A percentile compares a stretch with the other conserved stretches of the same genome.
phyloP scores from a whole-genome alignment of 2,113 vertebrate genomes.

The Onychostruthus taczanowskii region DNA sequence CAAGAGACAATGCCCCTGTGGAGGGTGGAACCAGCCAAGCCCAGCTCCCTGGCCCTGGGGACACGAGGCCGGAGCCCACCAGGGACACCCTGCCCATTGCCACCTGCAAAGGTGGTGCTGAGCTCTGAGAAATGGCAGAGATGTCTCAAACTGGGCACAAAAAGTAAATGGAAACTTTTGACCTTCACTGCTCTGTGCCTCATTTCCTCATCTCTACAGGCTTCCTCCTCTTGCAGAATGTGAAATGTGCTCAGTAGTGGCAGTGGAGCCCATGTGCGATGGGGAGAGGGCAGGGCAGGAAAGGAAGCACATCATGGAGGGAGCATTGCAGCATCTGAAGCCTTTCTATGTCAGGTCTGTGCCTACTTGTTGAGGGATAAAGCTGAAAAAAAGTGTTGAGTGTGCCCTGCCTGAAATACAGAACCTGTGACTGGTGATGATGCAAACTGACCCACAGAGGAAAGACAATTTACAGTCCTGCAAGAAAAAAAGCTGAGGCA shows the following conservation, averaged over 20 bases:
- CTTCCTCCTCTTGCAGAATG: neutral
- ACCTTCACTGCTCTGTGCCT: constrained; percentile 32
- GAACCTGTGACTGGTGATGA: neutral
- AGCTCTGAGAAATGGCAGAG: neutral
- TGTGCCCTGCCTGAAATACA: neutral
- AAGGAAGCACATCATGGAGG: neutral
- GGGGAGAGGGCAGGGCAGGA: neutral
- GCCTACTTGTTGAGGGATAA: neutral
- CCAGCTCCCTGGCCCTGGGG: neutral
- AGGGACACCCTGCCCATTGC: neutral
- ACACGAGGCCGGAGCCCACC: neutral
- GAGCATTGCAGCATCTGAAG: neutral
- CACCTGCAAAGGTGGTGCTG: neutral
- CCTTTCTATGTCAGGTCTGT: neutral
- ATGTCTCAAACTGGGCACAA: constrained; percentile 1
- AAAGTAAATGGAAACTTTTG: constrained; percentile 43
- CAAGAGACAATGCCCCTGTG: neutral
- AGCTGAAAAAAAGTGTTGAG: neutral
- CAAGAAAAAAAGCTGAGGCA: neutral
- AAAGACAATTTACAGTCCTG: neutral
- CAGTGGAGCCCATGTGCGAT: rapidly evolving
- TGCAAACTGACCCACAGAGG: neutral
- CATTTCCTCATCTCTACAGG: constrained; percentile 19
- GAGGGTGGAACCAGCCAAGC: neutral
- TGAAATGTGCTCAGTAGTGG: neutral